Conservation (phyloP, 2,888 invertebrate genomes). For the Acrocera orbiculus region DNA sequence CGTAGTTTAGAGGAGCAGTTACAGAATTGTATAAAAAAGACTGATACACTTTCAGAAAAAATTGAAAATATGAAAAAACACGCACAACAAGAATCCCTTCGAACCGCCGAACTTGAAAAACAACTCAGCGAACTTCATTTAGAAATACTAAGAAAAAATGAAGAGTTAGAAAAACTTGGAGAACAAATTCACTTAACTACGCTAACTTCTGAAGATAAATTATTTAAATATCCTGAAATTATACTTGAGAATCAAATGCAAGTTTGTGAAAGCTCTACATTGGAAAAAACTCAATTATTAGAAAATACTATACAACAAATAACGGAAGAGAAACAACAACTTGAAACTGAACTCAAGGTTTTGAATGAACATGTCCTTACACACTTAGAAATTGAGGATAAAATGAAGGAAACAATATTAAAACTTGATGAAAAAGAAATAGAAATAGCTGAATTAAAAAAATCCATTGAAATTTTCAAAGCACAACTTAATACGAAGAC, state of each 20-base stretch:
- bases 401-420: conserved; percentile 22
- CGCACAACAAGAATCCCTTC: too few relatives aligned
- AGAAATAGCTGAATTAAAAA: conserved; percentile 25
- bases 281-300: too few relatives aligned
- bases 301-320: too few relatives aligned
- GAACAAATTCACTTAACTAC: too few relatives aligned
- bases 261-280: too few relatives aligned
- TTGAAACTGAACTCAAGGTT: conserved; percentile 28
- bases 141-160: too few relatives aligned
- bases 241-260: too few relatives aligned
- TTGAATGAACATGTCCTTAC: conserved; percentile 27
- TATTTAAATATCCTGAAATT: too few relatives aligned
- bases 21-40: conserved; percentile 10
- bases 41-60: conserved; percentile 10
- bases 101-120: too few relatives aligned
- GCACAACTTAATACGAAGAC: neutral
- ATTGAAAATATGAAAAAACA: conserved; percentile 12
- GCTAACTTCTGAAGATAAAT: too few relatives aligned
- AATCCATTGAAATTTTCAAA: conserved; percentile 17
- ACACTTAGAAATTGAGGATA: conserved; percentile 25
- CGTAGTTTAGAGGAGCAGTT: conserved; percentile 11
- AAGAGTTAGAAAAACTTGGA: too few relatives aligned
- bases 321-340: conserved; percentile 23
- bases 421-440: conserved; percentile 28
- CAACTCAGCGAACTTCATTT: too few relatives aligned